A percentile compares a stretch with the other conserved stretches of the same genome.
These are phyloP conservation scores for Habroteleia sp. DNA, from an alignment of 2,888 invertebrate genomes.

Conservation along the genomic window DNA sequence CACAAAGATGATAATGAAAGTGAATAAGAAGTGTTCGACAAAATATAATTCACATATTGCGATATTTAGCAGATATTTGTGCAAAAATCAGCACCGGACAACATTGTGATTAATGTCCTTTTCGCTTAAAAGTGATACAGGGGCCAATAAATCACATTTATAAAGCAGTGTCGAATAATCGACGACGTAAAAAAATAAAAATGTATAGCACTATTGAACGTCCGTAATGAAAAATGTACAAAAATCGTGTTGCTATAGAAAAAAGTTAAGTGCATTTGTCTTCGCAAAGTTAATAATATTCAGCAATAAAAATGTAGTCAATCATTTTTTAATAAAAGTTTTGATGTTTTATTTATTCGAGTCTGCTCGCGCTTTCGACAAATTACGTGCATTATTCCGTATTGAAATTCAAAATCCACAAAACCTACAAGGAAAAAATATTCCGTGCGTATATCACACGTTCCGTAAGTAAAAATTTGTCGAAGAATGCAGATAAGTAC, in stretches of 20 bases:
- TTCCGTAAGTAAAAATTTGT: constrained; percentile 41
- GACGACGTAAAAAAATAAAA: constrained; percentile 41
- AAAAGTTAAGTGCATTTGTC: constrained; percentile 10
- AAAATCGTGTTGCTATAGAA: constrained; percentile 7
- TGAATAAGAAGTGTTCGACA: no score
- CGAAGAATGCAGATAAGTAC: constrained; percentile 51
- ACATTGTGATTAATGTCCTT: constrained; percentile 53
- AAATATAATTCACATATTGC: constrained; percentile 12
- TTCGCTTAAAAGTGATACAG: constrained; percentile 44
- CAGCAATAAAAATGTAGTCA: not conserved
- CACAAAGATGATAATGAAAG: no score
- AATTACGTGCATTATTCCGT: no score
- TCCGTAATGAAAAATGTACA: constrained; percentile 32
- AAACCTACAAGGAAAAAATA: no score
- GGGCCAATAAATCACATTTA: constrained; percentile 48
- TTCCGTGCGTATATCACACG: constrained; percentile 34
- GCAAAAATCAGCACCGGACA: constrained; percentile 37
- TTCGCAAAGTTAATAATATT: not conserved
- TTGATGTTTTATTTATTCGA: not conserved
- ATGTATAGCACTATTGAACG: constrained; percentile 24
- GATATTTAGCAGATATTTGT: constrained; percentile 20
- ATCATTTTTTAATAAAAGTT: not conserved
- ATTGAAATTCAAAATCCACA: no score
- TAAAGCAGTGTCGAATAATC: constrained; percentile 39
- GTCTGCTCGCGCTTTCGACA: not conserved